Base-by-base conservation (phyloP, 23 tunicate genomes). In the Ciona savignyi region DNA sequence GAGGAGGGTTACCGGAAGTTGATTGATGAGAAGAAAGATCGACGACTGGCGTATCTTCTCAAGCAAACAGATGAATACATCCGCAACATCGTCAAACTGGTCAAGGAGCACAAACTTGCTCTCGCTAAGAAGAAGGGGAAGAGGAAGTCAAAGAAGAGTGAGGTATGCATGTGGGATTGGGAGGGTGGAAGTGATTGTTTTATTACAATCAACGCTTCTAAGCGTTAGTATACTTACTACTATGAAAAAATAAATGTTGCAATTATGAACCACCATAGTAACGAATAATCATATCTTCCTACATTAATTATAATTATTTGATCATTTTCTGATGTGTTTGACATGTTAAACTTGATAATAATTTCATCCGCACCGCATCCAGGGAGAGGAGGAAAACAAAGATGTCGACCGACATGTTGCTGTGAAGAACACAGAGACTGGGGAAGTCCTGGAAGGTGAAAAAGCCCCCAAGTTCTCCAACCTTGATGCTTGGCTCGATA, bases 1-100 rank as follows among this genome's bases (percentile, higher is more conserved):
- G 99, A 95, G 64, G 99, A 95, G 74, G 99, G 99, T 4, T 95
- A 95, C 68, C 56, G 99, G 34, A 95, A 95, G 78, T 66, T 95
- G 60, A 95, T 95, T 31, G 99, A 95, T 33, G 89, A 77, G 28
- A 88, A 95, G 86, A 95, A 95, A 77, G 99, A 95, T 70, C 77
- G 75, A 42, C 72, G 99, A 4, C 86, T 95, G 27, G 99, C 99
- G n/a, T 88, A 95, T 60, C 62, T 95, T 76, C 99, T 95, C 76
- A 68, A 78, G 19, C 99, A 95, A 67, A 95, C 99, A 25, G 99
- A 95, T 42, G 99, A 88, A 51, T 95, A 95, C 51, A 95, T 95
- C 70, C 80, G 85, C 1, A 90, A 95, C 68, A 78, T 95, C 30
- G 85, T 90, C 70, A 77, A 88, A 51, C 77, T 95, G 67, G 89